These are phyloP conservation scores for Atherinosoma microstoma DNA, from an alignment of 2,797 vertebrate species.

Conservation along the genomic window DNA sequence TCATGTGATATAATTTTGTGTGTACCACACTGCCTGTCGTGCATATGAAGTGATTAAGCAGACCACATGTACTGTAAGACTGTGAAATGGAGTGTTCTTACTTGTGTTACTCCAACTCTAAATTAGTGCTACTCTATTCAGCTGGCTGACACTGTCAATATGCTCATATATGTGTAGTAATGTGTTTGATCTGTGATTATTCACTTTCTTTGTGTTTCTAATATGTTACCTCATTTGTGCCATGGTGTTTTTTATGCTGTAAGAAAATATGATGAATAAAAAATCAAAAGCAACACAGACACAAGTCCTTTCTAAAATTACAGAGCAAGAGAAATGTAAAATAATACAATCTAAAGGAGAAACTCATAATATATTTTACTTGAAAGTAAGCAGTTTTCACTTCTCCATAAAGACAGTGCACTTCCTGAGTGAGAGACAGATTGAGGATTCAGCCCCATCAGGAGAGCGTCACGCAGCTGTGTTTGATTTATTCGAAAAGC, in stretches of 20 bases:
- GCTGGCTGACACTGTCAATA: conserved; percentile 15
- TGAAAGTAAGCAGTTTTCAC: conserved; percentile 78
- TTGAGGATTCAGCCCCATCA: conserved; percentile 9
- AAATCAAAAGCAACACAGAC: background rate
- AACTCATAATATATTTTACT: conserved; percentile 29
- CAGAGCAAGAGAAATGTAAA: conserved; percentile 20
- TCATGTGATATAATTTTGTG: conserved; percentile 45
- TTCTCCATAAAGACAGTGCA: conserved; percentile 66
- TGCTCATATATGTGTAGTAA: background rate
- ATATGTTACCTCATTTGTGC: conserved; percentile 29
- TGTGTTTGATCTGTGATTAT: conserved; percentile 46
- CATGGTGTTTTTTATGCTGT: conserved; percentile 33
- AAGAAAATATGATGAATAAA: conserved; percentile 37
- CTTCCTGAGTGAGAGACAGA: conserved; percentile 62
- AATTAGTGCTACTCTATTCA: conserved; percentile 46
- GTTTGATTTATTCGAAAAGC: conserved; percentile 40
- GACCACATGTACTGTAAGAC: conserved; percentile 31
- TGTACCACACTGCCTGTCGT: conserved; percentile 32
- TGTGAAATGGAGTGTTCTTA: conserved; percentile 32
- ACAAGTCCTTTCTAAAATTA: background rate
- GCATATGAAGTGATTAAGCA: conserved; percentile 38
- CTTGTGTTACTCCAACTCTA: conserved; percentile 20
- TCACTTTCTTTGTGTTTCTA: conserved; percentile 11
- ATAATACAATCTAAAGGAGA: conserved; percentile 31
- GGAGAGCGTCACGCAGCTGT: conserved; percentile 19